These are phyloP conservation scores for Natator depressus DNA, from an alignment of 2,113 vertebrate species.

Conservation along the genomic window DNA sequence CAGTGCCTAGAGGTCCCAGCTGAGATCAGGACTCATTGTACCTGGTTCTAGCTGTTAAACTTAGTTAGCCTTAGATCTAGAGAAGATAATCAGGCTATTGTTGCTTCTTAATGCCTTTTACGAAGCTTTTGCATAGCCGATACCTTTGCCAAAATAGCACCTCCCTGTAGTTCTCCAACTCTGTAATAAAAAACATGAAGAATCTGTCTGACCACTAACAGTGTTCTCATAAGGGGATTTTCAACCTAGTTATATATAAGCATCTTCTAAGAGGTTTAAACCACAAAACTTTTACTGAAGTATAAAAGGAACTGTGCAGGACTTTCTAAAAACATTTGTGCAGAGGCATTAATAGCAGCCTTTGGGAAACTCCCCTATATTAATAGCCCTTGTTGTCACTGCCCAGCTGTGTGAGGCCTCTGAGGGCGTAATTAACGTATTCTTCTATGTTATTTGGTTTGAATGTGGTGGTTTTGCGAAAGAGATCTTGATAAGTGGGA, in stretches of 20 bases:
- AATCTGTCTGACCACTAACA: conserved; percentile 8
- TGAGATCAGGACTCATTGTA: background rate
- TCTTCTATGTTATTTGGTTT: conserved; percentile 29
- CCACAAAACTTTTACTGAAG: conserved; percentile 64
- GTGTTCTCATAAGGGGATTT: conserved; percentile 41
- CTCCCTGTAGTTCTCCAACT: background rate
- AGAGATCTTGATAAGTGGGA: conserved; percentile 15
- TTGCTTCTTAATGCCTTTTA: conserved; percentile 14
- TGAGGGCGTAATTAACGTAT: conserved; percentile 39
- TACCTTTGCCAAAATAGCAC: conserved; percentile 44
- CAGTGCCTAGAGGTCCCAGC: background rate
- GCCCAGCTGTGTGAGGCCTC: conserved; percentile 1
- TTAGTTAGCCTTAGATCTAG: conserved; percentile 9
- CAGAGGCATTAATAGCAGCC: conserved; percentile 44
- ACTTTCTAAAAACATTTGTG: conserved; percentile 63
- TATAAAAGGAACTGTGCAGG: conserved; percentile 20
- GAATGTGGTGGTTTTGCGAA: conserved; percentile 29
- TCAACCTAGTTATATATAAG: conserved; percentile 47
- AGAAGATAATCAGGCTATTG: conserved; percentile 11
- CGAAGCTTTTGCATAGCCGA: conserved; percentile 27
- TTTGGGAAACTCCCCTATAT: conserved; percentile 64
- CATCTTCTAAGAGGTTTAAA: conserved; percentile 63
- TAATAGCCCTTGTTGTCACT: conserved; percentile 61
- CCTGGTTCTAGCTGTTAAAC: background rate
- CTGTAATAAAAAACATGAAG: conserved; percentile 35